A percentile compares a stretch with the other conserved stretches of the same genome.
Evolutionary conservation across 2,113 vertebrate genomes (phyloP).

Genomic region (Nansenia antarctica): DNA sequence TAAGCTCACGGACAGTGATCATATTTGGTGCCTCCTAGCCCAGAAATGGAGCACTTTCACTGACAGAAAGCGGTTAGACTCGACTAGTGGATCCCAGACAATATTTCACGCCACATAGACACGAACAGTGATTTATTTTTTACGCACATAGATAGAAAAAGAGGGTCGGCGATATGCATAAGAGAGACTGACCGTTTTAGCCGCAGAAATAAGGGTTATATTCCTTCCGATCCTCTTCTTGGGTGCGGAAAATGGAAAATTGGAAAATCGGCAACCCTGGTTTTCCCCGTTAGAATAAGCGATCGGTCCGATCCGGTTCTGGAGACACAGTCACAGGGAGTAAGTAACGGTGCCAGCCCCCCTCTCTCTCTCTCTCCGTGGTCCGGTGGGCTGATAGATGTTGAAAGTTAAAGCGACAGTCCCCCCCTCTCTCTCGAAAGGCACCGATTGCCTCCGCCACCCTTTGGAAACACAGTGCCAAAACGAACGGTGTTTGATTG

Average conservation of each 20-base stretch:
- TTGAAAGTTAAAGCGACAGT: not conserved
- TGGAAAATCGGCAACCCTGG: not conserved
- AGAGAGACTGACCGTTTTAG: conserved; percentile 34
- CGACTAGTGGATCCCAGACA: conserved; percentile 36
- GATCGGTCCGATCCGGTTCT: too few relatives aligned
- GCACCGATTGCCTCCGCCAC: not conserved
- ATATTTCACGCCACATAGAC: conserved; percentile 30
- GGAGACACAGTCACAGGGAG: not conserved
- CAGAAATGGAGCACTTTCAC: conserved; percentile 49
- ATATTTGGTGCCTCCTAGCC: conserved; percentile 5
- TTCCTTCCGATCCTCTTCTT: conserved; percentile 14
- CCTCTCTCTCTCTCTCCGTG: too few relatives aligned
- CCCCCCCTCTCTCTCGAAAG: too few relatives aligned
- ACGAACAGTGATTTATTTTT: not conserved
- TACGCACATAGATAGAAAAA: too few relatives aligned
- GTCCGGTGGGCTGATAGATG: not conserved
- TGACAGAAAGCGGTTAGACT: conserved; percentile 32
- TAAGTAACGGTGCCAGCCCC: not conserved
- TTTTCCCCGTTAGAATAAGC: too few relatives aligned
- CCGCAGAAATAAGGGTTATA: conserved; percentile 3
- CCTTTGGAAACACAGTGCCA: not conserved
- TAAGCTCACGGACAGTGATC: too few relatives aligned
- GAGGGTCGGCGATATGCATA: not conserved
- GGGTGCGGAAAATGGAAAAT: not conserved
- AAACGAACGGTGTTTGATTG: conserved; percentile 24